phyloP scores from a whole-genome alignment of 2,888 invertebrate genomes.

The Emmelina monodactyla region DNA sequence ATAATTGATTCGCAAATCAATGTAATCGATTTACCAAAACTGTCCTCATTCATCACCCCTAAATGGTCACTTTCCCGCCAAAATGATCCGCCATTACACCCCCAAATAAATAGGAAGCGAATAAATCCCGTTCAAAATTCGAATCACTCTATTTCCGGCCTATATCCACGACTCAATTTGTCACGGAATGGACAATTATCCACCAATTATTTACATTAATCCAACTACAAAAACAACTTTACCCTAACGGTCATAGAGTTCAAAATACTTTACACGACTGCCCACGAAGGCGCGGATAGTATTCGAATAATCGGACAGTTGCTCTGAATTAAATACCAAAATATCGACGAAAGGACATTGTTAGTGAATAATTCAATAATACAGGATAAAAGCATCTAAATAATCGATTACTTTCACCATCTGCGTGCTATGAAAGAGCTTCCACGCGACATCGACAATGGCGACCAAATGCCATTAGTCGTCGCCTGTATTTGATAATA shows the following conservation, averaged over 20 bases:
- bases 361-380: slow-evolving; percentile 23
- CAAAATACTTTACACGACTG: slow-evolving; percentile 8
- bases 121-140: slow-evolving; percentile 47
- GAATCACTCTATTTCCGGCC: slow-evolving; percentile 57
- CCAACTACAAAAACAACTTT: slow-evolving; percentile 5
- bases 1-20: slow-evolving; percentile 21
- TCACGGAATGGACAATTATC: slow-evolving; percentile 36
- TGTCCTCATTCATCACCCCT: slow-evolving; percentile 30
- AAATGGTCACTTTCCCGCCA: slow-evolving; percentile 37
- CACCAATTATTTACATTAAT: slow-evolving; percentile 9
- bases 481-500: slow-evolving; percentile 40
- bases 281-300: slow-evolving; percentile 15
- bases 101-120: slow-evolving; percentile 40
- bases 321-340: slow-evolving; percentile 28
- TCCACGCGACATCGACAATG: slow-evolving; percentile 47
- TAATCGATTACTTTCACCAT: slow-evolving; percentile 31
- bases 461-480: too few species aligned
- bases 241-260: slow-evolving; percentile 7
- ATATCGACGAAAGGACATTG: slow-evolving; percentile 25
- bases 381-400: slow-evolving; percentile 12
- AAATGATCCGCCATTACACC: slow-evolving; percentile 39
- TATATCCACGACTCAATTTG: slow-evolving; percentile 45
- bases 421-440: slow-evolving; percentile 28
- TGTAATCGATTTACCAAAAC: slow-evolving; percentile 47
- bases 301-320: slow-evolving; percentile 24